A percentile compares a stretch with the other conserved stretches of the same genome.
Conservation (phyloP, 1,140 invertebrate species). For the Pentalonia nigronervosa region DNA sequence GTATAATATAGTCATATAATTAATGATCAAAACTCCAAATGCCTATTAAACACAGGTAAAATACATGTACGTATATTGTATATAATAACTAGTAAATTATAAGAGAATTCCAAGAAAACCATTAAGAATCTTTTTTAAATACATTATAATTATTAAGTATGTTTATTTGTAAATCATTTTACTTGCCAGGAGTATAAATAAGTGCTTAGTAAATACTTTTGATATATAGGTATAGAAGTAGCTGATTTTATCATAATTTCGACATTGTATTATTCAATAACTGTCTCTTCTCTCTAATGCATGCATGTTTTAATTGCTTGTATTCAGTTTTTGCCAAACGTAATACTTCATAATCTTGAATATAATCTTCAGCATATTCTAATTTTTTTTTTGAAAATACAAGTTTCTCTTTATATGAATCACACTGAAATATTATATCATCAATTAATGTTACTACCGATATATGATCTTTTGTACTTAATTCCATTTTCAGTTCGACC, state of each 20-base stretch:
- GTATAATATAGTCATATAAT: neutral
- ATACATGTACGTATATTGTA: no score
- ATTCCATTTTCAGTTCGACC: slow-evolving; percentile 86
- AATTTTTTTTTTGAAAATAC: slow-evolving; percentile 88
- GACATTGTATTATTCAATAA: neutral
- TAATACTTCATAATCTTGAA: slow-evolving; percentile 65
- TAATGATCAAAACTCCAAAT: neutral
- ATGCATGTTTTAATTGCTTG: neutral
- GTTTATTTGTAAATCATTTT: neutral
- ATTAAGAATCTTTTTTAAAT: neutral
- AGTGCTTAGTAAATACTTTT: neutral
- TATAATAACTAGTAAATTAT: neutral
- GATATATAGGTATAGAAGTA: neutral
- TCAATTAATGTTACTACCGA: slow-evolving; percentile 61
- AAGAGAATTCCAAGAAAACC: neutral
- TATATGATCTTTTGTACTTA: slow-evolving; percentile 70
- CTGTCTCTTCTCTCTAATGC: neutral
- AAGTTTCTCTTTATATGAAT: slow-evolving; percentile 79
- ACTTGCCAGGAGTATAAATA: neutral
- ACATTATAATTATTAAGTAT: neutral
- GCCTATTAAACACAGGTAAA: neutral
- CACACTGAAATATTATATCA: slow-evolving; percentile 68
- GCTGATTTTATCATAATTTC: neutral
- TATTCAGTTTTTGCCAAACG: neutral
- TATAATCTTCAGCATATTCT: slow-evolving; percentile 84